Base-by-base conservation (phyloP, 2,113 vertebrate genomes). In the Butorides virescens region DNA sequence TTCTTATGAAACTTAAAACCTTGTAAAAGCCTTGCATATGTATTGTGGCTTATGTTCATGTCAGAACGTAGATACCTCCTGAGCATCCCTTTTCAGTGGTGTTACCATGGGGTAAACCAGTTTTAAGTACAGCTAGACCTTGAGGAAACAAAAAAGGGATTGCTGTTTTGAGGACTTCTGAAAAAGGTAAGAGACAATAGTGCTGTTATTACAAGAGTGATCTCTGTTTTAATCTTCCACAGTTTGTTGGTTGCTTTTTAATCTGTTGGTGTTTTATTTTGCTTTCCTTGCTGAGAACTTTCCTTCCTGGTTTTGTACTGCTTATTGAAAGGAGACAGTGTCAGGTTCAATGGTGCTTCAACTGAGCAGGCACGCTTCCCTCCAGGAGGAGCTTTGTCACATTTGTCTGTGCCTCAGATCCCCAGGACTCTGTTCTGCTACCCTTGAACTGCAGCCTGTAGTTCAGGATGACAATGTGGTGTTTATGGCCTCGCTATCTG, bases 391-490 rank as follows among this genome's bases (percentile, higher is more conserved):
- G 74, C 23, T 94, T 53, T 79, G 62, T 50, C 66, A 66, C 11
- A 1, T 67, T 91, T 78, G 65, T 50, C 67, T 89, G 52, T 95
- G 65, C 61, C 68, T 89, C 66, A 61, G 61, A 52, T 78, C n/a
- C n/a, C 23, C 61, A 37, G 70, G 25, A 79, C n/a, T 49, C 7
- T 63, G 44, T 62, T 84, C 67, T 92, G 62, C 74, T 94, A 86
- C 52, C 90, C 90, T 92, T 96, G 75, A 86, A 39, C 56, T 88
- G 39, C 93, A 63, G 32, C 36, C 46, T 76, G 58, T 25, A 55
- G 67, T 74, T 88, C 61, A 50, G 71, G 59, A 81, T 79, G 67
- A 39, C 1, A 3, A 1, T 44, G 52, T 77, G 37, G 20, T 90
- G 49, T 61, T 85, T 73, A 58, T 0, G 5, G 12, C 42, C 47